Base-by-base conservation (phyloP, 1,140 invertebrate genomes). In the Eumaeus atala region DNA sequence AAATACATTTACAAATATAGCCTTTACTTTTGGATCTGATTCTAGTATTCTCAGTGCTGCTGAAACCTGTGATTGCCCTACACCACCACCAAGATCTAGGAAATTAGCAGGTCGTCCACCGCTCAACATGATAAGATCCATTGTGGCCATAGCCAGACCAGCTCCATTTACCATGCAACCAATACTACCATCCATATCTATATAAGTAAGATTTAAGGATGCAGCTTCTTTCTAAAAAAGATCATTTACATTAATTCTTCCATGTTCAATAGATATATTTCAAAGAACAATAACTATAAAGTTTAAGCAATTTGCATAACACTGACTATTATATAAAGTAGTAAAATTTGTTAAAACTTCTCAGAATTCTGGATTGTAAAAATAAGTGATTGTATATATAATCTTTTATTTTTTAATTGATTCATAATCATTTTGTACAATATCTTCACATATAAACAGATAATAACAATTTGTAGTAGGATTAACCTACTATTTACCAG, bases 71-170 rank as follows among this genome's bases (percentile, higher is more conserved):
- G 92, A 88, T 63, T 96, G 93, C 17, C 96, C 95, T n/a, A 97
- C 97, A 54, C 96, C 95, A 62, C 97, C 97, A 35, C 97, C 97
- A 48, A 99, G 95, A 82, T 99, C 97, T 12, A 99, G 84, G 84
- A 99, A 99, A 83, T 99, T 99, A 0, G 97, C 97, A 11, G 97
- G 97, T 67, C 92, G 92, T 37, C 97, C 97, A 42, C 97, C 97
- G 79, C 97, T 95, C 1, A 98, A 84, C 74, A 96, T 97, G 40
- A 98, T 98, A 34, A 98, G 97, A 72, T 98, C 97, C 96, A 98
- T 97, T n/a, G 97, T 98, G 21, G 97, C 97, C 97, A 99, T 99
- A 7, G 97, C 97, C n/a, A 99, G 87, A 18, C 97, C 97, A 62
- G 97, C 97, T 16, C 97, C 97, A 89, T 99, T 99, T 0, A 99